phyloP scores from a whole-genome alignment of 2,797 vertebrate species.

The Staurois parvus region DNA sequence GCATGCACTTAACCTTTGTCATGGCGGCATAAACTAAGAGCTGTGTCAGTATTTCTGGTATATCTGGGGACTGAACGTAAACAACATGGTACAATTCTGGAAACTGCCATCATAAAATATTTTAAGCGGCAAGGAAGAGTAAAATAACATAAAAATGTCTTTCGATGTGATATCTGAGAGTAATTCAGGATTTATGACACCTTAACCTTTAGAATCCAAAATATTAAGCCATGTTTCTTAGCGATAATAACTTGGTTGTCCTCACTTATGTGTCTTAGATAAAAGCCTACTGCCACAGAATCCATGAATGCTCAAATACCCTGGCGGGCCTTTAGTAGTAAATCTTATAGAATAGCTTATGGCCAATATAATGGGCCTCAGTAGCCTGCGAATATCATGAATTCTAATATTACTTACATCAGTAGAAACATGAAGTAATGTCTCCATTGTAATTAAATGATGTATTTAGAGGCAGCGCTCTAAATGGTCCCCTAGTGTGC shows the following conservation, averaged over 20 bases:
- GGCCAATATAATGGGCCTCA: conserved; percentile 94
- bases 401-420: conserved; percentile 99
- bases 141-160: conserved; percentile 88
- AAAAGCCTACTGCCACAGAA: conserved; percentile 87
- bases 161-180: conserved; percentile 84
- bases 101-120: conserved; percentile 85
- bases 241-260: conserved; percentile 86
- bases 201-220: conserved; percentile 87
- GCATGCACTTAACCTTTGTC: conserved; percentile 68
- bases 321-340: conserved; percentile 87
- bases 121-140: conserved; percentile 84
- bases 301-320: conserved; percentile 87
- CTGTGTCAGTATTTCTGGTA: conserved; percentile 73
- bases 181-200: conserved; percentile 84
- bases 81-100: conserved; percentile 81
- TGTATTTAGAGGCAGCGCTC: conserved; percentile 92
- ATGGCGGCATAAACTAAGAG: conserved; percentile 36
- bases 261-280: conserved; percentile 86
- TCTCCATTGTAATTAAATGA: conserved; percentile 97
- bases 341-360: conserved; percentile 94
- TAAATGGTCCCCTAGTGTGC: conserved; percentile 95
- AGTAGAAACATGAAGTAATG: conserved; percentile 99
- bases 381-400: conserved; percentile 98
- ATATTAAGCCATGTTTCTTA: conserved; percentile 86
- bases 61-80: conserved; percentile 89